Percentiles rank a stretch among this genome's conserved stretches.
Conservation (phyloP, 2,888 invertebrate genomes). For the Parnassius mnemosyne region DNA sequence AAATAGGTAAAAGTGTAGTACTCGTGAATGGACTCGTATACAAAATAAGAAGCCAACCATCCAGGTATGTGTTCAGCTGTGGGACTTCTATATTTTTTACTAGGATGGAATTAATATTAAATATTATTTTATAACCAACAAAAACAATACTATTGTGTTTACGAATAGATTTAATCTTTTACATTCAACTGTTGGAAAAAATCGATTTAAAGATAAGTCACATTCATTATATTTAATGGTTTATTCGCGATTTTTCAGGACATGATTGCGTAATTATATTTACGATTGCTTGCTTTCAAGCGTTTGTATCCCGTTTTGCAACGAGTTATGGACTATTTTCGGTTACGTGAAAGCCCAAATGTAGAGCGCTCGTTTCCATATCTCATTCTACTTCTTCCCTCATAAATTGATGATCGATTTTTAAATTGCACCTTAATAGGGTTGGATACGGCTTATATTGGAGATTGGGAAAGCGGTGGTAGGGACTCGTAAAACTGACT, state of each 20-base stretch:
- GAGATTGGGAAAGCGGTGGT: constrained; percentile 33
- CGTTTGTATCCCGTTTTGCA: constrained; percentile 24
- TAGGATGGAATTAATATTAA: too few relatives aligned
- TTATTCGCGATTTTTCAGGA: constrained; percentile 4
- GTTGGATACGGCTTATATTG: constrained; percentile 41
- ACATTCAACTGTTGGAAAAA: constrained; percentile 15
- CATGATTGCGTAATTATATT: constrained; percentile 2
- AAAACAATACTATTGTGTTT: too few relatives aligned
- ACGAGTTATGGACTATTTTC: constrained; percentile 23
- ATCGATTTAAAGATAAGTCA: not conserved
- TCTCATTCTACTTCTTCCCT: constrained; percentile 30
- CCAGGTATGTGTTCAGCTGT: too few relatives aligned
- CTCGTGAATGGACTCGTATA: too few relatives aligned
- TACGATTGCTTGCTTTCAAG: constrained; percentile 2
- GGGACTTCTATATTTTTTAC: too few relatives aligned
- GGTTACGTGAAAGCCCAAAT: constrained; percentile 10
- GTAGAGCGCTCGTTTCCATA: constrained; percentile 26
- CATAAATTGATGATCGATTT: constrained; percentile 27
- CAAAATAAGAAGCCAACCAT: too few relatives aligned
- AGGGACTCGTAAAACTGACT: constrained; percentile 40
- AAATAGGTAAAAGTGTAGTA: too few relatives aligned
- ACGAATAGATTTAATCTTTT: not conserved
- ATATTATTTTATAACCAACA: too few relatives aligned
- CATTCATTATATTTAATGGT: constrained; percentile 3
- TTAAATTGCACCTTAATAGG: constrained; percentile 41